Base-by-base conservation (phyloP, 2,797 vertebrate species). In the Iguana delicatissima region DNA sequence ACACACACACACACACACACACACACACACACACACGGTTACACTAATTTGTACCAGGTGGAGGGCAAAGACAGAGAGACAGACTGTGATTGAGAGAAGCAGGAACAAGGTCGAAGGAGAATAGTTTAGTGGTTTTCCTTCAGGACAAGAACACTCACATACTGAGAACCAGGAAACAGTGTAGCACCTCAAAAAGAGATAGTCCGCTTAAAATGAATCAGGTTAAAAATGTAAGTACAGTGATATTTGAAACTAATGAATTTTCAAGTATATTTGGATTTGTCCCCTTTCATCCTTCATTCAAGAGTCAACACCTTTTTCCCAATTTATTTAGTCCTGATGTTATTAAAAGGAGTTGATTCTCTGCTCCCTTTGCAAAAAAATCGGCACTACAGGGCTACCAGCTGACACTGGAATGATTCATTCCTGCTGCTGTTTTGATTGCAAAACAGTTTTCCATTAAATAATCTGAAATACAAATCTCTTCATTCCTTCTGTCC, bases 381-480 rank as follows among this genome's bases (percentile, higher is more conserved):
- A 76, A 74, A 59, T 18, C 10, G 18, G n/a, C 55, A 29, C 77
- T 57, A 16, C 22, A 7, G 80, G 64, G 5, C 79, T 3, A n/a
- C 59, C 42, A 88, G 64, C 64, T 81, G 62, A 42, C 52, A 59
- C 29, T 24, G 84, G 20, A 80, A 57, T 24, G 64, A 55, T 88
- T 55, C n/a, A 81, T 72, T 81, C n/a, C 72, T 38, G 38, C 35
- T 86, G 62, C 79, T 81, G 50, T 81, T 80, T 81, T 88, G 46
- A 81, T 67, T 80, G 46, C 79, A 77, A 77, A 77, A 76, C 20
- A 67, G 85, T 62, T 77, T 87, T 38, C 85, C 38, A 46, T 87
- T 87, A 76, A 73, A 76, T 76, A 86, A 59, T 79, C 57, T 87
- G 86, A 80, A 80, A 81, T 69, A 88, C 52, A 81, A 72, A 80